Evolutionary conservation across 1,140 invertebrate species (phyloP).

Genomic region (Ganaspis sp.): DNA sequence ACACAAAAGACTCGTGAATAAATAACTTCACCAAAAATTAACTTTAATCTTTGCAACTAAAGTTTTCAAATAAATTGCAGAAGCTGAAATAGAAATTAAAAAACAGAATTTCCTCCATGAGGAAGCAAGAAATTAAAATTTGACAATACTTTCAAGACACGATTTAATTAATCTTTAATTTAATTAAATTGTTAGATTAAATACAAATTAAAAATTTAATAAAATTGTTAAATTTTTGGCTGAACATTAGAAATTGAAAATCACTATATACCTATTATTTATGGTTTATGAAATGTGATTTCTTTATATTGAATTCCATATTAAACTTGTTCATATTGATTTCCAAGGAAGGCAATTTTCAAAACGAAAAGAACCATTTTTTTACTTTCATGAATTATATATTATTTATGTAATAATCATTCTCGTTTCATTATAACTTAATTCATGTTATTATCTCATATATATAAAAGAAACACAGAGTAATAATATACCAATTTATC

Average conservation of each 20-base stretch:
- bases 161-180: no score
- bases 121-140: no score
- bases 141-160: no score
- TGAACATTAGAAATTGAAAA: not conserved
- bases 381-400: slow-evolving; percentile 64
- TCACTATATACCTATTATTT: not conserved
- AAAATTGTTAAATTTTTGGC: not conserved
- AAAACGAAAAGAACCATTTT: slow-evolving; percentile 56
- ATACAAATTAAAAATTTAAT: no score
- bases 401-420: slow-evolving; percentile 65
- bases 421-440: slow-evolving; percentile 57
- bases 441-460: slow-evolving; percentile 57
- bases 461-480: slow-evolving; percentile 66
- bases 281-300: not conserved
- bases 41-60: no score
- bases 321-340: not conserved
- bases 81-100: no score
- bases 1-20: no score
- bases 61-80: no score
- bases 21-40: no score
- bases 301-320: no score
- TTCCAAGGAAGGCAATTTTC: slow-evolving; percentile 50
- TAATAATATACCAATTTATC: slow-evolving; percentile 58
- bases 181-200: no score
- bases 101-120: no score